A percentile compares a stretch with the other conserved stretches of the same genome.
These are phyloP conservation scores for Cliona cf. orientalis DNA, from an alignment of 37 sponge, comb jelly and placozoan species.

Conservation along the genomic window DNA sequence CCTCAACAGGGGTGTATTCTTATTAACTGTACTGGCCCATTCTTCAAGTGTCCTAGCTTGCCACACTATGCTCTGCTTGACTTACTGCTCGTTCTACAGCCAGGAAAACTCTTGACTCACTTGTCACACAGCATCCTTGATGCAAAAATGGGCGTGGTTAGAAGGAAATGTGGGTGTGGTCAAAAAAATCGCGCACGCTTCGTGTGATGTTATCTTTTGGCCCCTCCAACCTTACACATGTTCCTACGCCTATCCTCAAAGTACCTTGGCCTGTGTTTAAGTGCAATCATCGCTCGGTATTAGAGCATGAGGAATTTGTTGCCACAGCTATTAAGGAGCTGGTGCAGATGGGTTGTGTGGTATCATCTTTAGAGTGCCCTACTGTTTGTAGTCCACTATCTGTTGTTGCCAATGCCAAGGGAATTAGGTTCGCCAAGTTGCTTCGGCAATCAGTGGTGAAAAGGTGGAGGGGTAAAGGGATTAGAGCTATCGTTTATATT, in stretches of 20 bases:
- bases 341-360: not conserved
- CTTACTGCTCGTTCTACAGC: too few relatives aligned
- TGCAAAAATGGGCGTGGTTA: too few relatives aligned
- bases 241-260: not conserved
- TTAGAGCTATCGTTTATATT: not conserved
- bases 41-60: too few relatives aligned
- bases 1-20: too few relatives aligned
- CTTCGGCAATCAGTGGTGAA: not conserved
- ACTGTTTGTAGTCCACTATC: constrained; percentile 5
- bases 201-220: too few relatives aligned
- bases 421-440: not conserved
- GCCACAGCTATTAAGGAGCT: not conserved
- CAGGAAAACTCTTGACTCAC: too few relatives aligned
- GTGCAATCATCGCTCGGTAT: not conserved
- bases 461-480: not conserved
- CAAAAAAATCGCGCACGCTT: too few relatives aligned
- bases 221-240: too few relatives aligned
- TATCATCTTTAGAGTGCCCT: not conserved
- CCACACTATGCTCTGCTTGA: too few relatives aligned
- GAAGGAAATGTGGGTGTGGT: too few relatives aligned
- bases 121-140: too few relatives aligned
- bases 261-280: not conserved
- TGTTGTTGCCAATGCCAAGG: not conserved
- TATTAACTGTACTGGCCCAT: too few relatives aligned
- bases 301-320: not conserved